A percentile compares a stretch with the other conserved stretches of the same genome.
These are phyloP conservation scores for Digitonthophagus gazella DNA, from an alignment of 2,888 invertebrate genomes.

Conservation along the genomic window DNA sequence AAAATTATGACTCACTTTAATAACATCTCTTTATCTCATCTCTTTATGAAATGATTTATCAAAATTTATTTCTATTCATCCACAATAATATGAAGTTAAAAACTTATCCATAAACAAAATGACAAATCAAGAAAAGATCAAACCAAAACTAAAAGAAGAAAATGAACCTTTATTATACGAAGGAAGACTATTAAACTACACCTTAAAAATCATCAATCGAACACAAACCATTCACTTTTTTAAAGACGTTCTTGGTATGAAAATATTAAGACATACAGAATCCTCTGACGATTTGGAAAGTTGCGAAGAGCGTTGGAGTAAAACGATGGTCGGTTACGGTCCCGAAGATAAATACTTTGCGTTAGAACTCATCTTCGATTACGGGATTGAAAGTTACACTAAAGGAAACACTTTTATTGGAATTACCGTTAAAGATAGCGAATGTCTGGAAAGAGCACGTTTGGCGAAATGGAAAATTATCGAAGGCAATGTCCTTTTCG, in stretches of 20 bases:
- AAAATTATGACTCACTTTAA: too few species aligned
- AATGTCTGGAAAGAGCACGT: conserved; percentile 71
- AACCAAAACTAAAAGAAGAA: too few species aligned
- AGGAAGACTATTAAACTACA: conserved; percentile 48
- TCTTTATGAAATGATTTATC: too few species aligned
- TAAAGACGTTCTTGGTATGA: conserved; percentile 8
- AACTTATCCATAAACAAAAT: too few species aligned
- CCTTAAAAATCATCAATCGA: neutral
- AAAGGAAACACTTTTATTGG: conserved; percentile 90
- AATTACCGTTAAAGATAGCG: conserved; percentile 77
- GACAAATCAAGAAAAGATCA: too few species aligned
- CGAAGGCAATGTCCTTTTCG: conserved; percentile 65
- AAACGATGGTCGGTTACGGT: conserved; percentile 99
- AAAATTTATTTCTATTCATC: too few species aligned
- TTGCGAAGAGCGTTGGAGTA: conserved; percentile 83
- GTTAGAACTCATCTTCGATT: conserved; percentile 95
- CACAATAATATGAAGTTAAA: too few species aligned
- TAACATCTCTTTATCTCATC: too few species aligned
- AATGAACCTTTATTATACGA: too few species aligned
- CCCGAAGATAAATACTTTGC: conserved; percentile 94
- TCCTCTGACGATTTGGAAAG: conserved; percentile 86
- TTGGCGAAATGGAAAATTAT: conserved; percentile 69
- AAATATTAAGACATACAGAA: conserved; percentile 6
- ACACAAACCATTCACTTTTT: conserved; percentile 8
- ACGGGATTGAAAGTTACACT: conserved; percentile 84